Percentiles rank a stretch among this genome's conserved stretches.
Conservation (phyloP, 2,888 invertebrate genomes). For the Drosophila rellima region DNA sequence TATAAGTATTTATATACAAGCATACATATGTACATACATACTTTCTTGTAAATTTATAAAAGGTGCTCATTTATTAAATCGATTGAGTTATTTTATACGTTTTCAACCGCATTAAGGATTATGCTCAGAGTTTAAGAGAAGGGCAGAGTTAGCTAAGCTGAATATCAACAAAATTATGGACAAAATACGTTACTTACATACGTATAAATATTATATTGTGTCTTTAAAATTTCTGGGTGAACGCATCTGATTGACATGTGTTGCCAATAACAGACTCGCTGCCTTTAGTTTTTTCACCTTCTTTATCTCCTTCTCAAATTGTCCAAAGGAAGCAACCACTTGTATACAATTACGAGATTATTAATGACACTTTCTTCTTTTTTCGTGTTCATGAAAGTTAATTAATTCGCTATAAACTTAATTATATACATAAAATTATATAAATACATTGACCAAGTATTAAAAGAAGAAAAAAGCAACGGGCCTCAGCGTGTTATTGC, state of each 20-base stretch:
- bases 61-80: conserved; percentile 42
- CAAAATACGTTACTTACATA: too few species aligned
- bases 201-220: neutral
- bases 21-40: conserved; percentile 3
- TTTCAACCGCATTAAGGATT: conserved; percentile 13
- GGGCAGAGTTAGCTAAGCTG: neutral
- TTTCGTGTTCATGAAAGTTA: neutral
- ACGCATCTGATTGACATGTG: conserved; percentile 32
- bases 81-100: conserved; percentile 1
- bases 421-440: neutral
- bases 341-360: conserved; percentile 14
- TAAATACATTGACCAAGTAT: neutral
- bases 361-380: conserved; percentile 1
- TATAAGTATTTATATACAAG: conserved; percentile 5
- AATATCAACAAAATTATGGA: conserved; percentile 39
- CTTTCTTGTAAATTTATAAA: neutral
- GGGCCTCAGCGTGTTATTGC: too few species aligned
- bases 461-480: too few species aligned
- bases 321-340: conserved; percentile 1
- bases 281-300: neutral
- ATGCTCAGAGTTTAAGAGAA: neutral
- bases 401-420: neutral
- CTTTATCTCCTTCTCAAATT: neutral
- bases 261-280: conserved; percentile 6
- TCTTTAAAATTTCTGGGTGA: conserved; percentile 31